Evolutionary conservation across 2,113 vertebrate genomes (phyloP), one percentile per base, ranked within the genome.

Genomic region (Leucosticte australis): DNA sequence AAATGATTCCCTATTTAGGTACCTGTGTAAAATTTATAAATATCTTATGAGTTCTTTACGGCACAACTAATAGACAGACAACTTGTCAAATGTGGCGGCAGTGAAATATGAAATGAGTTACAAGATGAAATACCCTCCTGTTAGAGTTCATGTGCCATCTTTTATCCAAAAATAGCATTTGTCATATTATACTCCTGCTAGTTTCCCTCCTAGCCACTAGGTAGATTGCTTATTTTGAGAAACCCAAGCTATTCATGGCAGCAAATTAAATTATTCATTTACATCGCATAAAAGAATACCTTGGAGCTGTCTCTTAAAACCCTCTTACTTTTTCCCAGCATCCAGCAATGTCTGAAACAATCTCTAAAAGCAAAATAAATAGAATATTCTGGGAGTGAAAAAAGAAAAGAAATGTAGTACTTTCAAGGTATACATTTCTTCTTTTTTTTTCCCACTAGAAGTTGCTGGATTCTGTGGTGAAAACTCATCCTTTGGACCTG

Each of bases 181-280:
- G n/a, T 93, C 71, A 64, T 82, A 41, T 69, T 82, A 67, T 26
- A 31, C n/a, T 81, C 53, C 28, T 82, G 70, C 70, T 91, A 79
- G 42, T 85, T 91, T 92, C 64, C n/a, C 74, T 91, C 57, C 70
- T 70, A 83, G 53, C 55, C 57, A 76, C 68, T 65, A 85, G 71
- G 83, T 76, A 91, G 84, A 84, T 74, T 73, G 53, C 73, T 92
- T 93, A 87, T 95, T 97, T 96, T 89, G 75, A 80, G 55, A 85
- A 94, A 92, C 15, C 16, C 49, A 88, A 81, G 80, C 73, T 96
- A 89, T 71, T 91, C 80, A 86, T 95, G 89, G 78, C 57, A 92
- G 47, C 78, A 94, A 92, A 89, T 96, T 94, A 73, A 96, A 96
- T 97, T 97, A 96, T 96, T 97, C 82, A 92, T 95, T 57, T 59